Evolutionary conservation across 2,113 vertebrate species (phyloP).

Genomic region (Microcebus lehilahytsara): DNA sequence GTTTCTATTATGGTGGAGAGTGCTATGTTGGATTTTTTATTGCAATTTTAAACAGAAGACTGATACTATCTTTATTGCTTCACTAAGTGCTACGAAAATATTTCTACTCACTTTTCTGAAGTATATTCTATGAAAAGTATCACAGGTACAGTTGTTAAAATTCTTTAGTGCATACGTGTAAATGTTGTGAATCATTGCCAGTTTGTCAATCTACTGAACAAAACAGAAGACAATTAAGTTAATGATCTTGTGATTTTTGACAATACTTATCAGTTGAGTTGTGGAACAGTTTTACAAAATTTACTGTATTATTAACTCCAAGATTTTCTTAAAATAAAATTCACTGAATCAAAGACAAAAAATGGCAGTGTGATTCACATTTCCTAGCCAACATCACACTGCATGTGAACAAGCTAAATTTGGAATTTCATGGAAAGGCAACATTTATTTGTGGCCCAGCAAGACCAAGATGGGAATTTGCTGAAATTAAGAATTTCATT

Average conservation of each 20-base stretch:
- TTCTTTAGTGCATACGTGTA: neutral
- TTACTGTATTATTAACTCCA: neutral
- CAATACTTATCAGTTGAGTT: neutral
- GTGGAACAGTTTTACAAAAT: neutral
- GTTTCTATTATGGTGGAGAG: neutral
- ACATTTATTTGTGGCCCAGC: neutral
- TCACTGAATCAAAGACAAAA: neutral
- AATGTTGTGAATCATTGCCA: neutral
- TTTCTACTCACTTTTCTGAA: neutral
- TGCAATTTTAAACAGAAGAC: neutral
- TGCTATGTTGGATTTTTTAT: neutral
- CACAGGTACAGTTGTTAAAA: neutral
- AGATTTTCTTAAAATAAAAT: slow-evolving; percentile 6
- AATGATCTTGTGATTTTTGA: neutral
- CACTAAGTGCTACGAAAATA: neutral
- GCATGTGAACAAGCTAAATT: neutral
- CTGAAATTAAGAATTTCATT: neutral
- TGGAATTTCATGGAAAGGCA: neutral
- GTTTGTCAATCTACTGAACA: neutral
- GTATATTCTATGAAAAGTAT: neutral
- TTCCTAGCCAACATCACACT: neutral
- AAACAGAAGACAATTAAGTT: neutral
- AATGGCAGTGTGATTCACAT: neutral
- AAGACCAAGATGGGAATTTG: neutral
- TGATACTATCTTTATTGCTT: neutral